Percentiles rank a stretch among this genome's conserved stretches.
phyloP scores from a whole-genome alignment of 2,888 invertebrate genomes.

The Rosalia funebris region DNA sequence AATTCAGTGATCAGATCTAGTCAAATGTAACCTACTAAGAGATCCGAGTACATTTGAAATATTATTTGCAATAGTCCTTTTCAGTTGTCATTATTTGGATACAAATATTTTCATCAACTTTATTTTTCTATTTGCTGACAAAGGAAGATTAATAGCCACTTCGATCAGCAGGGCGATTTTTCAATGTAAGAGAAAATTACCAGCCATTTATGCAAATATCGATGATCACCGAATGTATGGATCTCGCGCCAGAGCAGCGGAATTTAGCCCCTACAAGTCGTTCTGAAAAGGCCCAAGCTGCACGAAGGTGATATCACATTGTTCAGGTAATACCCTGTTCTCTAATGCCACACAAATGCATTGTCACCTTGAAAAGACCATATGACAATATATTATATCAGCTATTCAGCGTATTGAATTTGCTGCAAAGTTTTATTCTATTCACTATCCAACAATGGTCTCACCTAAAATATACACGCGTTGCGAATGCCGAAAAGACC shows the following conservation, averaged over 20 bases:
- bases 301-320: conserved; percentile 26
- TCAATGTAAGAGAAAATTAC: conserved; percentile 22
- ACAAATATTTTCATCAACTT: conserved; percentile 2
- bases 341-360: conserved; percentile 59
- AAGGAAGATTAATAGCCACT: conserved; percentile 24
- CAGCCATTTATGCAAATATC: conserved; percentile 23
- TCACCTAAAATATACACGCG: conserved; percentile 65
- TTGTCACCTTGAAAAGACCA: conserved; percentile 64
- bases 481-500: conserved; percentile 62
- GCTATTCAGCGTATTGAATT: conserved; percentile 62
- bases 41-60: too few relatives aligned
- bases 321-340: conserved; percentile 42
- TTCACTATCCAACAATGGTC: conserved; percentile 54
- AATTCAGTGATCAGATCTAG: too few relatives aligned
- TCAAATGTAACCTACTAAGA: too few relatives aligned
- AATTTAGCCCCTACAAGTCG: conserved; percentile 17
- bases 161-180: conserved; percentile 28
- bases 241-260: conserved; percentile 24
- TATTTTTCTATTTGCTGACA: neutral
- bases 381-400: conserved; percentile 65
- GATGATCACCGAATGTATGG: conserved; percentile 12
- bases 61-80: too few relatives aligned
- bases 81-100: too few relatives aligned
- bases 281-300: conserved; percentile 23
- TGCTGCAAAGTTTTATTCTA: conserved; percentile 63